Conservation (phyloP, 2,113 vertebrate species). For the Callocephalon fimbriatum region DNA sequence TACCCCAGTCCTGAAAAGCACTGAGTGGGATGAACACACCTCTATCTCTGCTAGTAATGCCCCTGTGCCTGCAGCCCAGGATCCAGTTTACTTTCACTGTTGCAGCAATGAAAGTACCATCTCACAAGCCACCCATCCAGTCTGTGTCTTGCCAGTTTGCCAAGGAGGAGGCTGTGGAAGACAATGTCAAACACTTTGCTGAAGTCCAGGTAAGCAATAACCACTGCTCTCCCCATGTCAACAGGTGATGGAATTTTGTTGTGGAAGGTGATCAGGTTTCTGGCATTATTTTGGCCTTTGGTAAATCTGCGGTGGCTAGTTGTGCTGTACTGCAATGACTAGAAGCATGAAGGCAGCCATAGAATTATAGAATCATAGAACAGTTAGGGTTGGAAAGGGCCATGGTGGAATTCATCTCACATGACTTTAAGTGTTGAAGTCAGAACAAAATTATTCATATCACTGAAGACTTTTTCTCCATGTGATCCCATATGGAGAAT, state of each 20-base stretch:
- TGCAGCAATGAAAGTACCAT: not conserved
- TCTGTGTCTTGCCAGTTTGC: not conserved
- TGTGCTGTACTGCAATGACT: not conserved
- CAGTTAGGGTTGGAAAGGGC: too few species aligned
- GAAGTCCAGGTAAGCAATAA: not conserved
- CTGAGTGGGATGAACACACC: too few species aligned
- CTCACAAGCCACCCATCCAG: not conserved
- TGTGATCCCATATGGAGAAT: not conserved
- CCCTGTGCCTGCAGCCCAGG: not conserved
- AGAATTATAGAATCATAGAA: too few species aligned
- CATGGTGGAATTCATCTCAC: not conserved
- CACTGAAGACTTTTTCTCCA: not conserved
- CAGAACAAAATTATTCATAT: not conserved
- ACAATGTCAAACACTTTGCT: not conserved
- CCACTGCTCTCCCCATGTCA: not conserved
- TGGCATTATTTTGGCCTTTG: not conserved
- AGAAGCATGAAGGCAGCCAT: not conserved
- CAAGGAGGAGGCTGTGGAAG: not conserved
- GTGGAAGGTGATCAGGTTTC: not conserved
- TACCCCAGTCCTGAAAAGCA: not conserved
- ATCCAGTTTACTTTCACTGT: not conserved
- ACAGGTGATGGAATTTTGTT: not conserved
- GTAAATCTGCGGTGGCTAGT: not conserved
- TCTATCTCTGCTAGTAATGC: not conserved
- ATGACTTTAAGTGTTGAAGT: not conserved